Conservation (phyloP, 2,113 vertebrate species). For the Pipa parva region DNA sequence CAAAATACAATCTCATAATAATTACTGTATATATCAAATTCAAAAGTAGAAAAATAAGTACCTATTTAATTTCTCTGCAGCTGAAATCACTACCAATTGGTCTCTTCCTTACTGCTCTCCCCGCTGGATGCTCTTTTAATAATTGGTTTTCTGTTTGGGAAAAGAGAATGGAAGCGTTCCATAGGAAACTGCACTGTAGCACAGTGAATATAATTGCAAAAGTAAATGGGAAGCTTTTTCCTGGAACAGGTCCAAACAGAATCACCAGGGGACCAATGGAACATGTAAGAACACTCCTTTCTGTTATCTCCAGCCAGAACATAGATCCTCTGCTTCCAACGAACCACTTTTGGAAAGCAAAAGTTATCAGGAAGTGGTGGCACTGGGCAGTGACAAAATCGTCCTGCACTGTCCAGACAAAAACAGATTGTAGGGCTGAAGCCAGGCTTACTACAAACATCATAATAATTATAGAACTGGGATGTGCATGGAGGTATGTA, state of each 20-base stretch:
- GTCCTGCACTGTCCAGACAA: conserved; percentile 36
- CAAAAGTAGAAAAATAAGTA: no score
- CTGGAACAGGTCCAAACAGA: conserved; percentile 23
- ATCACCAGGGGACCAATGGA: conserved; percentile 70
- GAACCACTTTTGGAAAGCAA: conserved; percentile 65
- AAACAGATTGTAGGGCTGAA: conserved; percentile 34
- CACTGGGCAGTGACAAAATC: conserved; percentile 49
- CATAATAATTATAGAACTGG: conserved; percentile 63
- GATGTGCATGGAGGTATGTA: conserved; percentile 3
- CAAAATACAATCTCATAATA: no score
- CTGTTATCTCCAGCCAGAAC: conserved; percentile 61
- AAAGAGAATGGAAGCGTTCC: conserved; percentile 25
- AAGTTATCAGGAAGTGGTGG: conserved; percentile 69
- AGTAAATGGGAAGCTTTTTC: conserved; percentile 15
- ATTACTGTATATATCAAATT: no score
- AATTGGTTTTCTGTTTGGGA: conserved; percentile 7
- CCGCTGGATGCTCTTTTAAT: no score
- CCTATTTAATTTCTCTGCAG: no score
- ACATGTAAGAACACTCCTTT: conserved; percentile 47
- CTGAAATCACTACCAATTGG: no score
- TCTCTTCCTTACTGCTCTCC: no score
- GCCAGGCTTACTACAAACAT: conserved; percentile 50
- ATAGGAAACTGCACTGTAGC: conserved; percentile 39
- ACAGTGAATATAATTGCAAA: conserved; percentile 21
- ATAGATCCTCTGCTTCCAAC: conserved; percentile 73